A percentile compares a stretch with the other conserved stretches of the same genome.
Conservation (phyloP, 2,113 vertebrate species). For the Platichthys stellatus region DNA sequence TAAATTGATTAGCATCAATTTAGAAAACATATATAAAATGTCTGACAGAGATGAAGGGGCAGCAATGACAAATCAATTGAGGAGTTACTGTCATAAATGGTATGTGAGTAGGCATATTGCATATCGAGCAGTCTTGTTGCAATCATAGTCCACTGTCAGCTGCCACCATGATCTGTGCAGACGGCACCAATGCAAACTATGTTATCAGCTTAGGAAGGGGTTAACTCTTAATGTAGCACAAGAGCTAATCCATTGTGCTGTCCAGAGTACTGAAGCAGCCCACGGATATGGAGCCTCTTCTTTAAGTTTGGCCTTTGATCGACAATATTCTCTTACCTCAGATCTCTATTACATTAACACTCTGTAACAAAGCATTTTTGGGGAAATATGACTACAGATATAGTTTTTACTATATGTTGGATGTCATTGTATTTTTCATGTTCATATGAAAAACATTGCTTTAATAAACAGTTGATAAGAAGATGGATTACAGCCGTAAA, state of each 20-base stretch:
- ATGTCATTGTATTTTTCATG: background rate
- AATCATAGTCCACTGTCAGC: too few relatives aligned
- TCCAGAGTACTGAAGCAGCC: background rate
- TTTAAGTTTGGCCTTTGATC: background rate
- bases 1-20: too few relatives aligned
- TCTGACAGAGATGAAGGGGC: too few relatives aligned
- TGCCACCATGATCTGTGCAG: background rate
- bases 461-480: too few relatives aligned
- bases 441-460: too few relatives aligned
- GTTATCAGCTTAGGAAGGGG: background rate
- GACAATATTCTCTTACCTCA: background rate
- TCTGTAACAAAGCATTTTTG: background rate
- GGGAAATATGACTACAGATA: background rate
- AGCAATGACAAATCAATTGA: too few relatives aligned
- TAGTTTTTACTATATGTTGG: background rate
- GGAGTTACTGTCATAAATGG: too few relatives aligned
- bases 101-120: too few relatives aligned
- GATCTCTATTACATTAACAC: background rate
- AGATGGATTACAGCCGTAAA: too few relatives aligned
- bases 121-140: too few relatives aligned
- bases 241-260: background rate
- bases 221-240: background rate
- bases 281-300: background rate
- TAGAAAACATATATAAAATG: too few relatives aligned
- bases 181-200: background rate